These are phyloP conservation scores for Eilema sororculum DNA, from an alignment of 2,888 invertebrate genomes.

Conservation along the genomic window DNA sequence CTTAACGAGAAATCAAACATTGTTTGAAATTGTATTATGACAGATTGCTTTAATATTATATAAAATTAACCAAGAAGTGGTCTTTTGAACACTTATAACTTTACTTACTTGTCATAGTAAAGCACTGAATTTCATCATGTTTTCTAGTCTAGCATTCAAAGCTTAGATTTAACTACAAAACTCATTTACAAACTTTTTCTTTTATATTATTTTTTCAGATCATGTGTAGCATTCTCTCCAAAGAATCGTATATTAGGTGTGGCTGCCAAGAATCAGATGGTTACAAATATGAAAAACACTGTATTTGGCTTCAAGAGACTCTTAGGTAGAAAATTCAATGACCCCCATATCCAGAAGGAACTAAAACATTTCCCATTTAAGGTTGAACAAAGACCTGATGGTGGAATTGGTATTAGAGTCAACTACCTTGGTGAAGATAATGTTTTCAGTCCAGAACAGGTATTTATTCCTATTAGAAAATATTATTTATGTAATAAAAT, in stretches of 20 bases:
- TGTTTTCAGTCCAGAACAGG: constrained; percentile 96
- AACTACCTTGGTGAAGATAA: constrained; percentile 95
- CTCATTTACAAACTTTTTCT: background rate
- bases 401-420: constrained; percentile 95
- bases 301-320: constrained; percentile 97
- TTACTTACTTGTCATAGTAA: background rate
- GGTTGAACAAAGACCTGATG: constrained; percentile 91
- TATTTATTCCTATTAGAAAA: constrained; percentile 43
- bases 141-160: constrained; percentile 2
- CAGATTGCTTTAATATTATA: background rate
- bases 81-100: background rate
- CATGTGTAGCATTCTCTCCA: constrained; percentile 97
- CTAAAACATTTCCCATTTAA: constrained; percentile 92
- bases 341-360: constrained; percentile 95
- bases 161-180: background rate
- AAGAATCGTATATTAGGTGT: constrained; percentile 98
- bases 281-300: constrained; percentile 99
- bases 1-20: background rate
- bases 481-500: background rate
- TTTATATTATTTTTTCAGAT: constrained; percentile 87
- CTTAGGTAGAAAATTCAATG: constrained; percentile 95
- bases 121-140: background rate
- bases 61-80: background rate
- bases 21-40: background rate
- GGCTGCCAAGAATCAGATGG: constrained; percentile 98